phyloP scores from a whole-genome alignment of 2,797 vertebrate genomes.

The Morus bassanus region DNA sequence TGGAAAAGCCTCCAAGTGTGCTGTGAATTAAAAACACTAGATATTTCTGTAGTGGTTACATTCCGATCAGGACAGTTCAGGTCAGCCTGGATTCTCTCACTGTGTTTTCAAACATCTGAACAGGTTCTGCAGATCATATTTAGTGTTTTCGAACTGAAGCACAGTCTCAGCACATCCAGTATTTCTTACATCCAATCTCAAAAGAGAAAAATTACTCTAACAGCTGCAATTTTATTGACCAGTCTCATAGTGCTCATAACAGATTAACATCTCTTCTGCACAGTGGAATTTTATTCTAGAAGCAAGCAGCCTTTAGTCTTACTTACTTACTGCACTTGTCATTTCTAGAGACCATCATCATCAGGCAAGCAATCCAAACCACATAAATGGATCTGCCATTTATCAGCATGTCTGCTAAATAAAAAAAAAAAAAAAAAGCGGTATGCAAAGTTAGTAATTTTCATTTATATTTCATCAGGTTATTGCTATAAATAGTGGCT shows the following conservation, averaged over 20 bases:
- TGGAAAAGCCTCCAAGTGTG: not conserved
- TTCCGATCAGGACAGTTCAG: not conserved
- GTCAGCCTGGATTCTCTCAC: not conserved
- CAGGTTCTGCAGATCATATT: not conserved
- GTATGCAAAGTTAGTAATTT: not conserved
- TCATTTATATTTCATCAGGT: not conserved
- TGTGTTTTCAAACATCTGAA: not conserved
- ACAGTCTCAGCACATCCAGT: not conserved
- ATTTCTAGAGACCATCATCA: not conserved
- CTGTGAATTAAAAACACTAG: not conserved
- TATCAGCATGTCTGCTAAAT: not conserved
- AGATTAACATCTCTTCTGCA: not conserved
- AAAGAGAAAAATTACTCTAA: not conserved
- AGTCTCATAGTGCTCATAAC: not conserved
- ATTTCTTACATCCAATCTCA: not conserved
- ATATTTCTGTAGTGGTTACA: not conserved
- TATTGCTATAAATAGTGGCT: not conserved
- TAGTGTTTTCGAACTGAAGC: not conserved
- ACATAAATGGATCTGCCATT: not conserved
- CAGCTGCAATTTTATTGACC: not conserved
- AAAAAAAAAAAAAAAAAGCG: not conserved
- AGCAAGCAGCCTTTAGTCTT: not conserved
- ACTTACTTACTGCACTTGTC: not conserved
- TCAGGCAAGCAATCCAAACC: not conserved
- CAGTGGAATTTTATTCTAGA: not conserved